Conservation (phyloP, 2,888 invertebrate genomes). For the Omphaloscelis lunosa region DNA sequence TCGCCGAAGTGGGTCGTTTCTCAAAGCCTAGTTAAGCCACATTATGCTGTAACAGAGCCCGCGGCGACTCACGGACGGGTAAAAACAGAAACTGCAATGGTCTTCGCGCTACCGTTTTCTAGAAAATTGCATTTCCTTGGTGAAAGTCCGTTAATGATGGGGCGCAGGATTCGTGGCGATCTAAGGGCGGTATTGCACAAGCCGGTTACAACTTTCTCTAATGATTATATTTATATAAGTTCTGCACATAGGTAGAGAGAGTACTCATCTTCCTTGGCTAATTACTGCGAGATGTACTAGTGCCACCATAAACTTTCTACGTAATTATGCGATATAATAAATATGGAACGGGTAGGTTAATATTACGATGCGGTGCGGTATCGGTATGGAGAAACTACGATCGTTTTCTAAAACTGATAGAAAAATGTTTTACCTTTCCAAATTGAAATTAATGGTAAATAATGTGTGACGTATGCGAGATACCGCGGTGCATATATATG, state of each 20-base stretch:
- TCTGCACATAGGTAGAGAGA: constrained; percentile 66
- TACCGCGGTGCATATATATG: constrained; percentile 41
- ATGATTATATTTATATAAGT: constrained; percentile 76
- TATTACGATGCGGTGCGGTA: constrained; percentile 27
- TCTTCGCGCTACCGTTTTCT: constrained; percentile 89
- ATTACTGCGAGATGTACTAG: constrained; percentile 67
- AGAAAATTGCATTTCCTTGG: constrained; percentile 90
- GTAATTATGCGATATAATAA: constrained; percentile 58
- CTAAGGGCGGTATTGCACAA: constrained; percentile 84
- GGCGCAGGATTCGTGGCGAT: constrained; percentile 82
- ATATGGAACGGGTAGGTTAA: constrained; percentile 49
- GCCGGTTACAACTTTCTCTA: constrained; percentile 77
- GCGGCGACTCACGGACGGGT: constrained; percentile 83
- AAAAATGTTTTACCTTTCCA: constrained; percentile 36
- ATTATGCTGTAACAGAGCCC: constrained; percentile 85
- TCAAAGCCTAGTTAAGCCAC: constrained; percentile 79
- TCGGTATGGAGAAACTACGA: constrained; percentile 35
- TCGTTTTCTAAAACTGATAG: constrained; percentile 50
- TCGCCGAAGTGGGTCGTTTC: constrained; percentile 80
- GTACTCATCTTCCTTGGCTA: constrained; percentile 74
- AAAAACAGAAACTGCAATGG: constrained; percentile 86
- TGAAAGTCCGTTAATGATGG: constrained; percentile 88
- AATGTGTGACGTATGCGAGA: constrained; percentile 46
- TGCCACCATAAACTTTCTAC: constrained; percentile 70
- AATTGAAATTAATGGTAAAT: constrained; percentile 48